A percentile compares a stretch with the other conserved stretches of the same genome.
Conservation (phyloP, 2,797 vertebrate genomes). For the Limnodromus scolopaceus region DNA sequence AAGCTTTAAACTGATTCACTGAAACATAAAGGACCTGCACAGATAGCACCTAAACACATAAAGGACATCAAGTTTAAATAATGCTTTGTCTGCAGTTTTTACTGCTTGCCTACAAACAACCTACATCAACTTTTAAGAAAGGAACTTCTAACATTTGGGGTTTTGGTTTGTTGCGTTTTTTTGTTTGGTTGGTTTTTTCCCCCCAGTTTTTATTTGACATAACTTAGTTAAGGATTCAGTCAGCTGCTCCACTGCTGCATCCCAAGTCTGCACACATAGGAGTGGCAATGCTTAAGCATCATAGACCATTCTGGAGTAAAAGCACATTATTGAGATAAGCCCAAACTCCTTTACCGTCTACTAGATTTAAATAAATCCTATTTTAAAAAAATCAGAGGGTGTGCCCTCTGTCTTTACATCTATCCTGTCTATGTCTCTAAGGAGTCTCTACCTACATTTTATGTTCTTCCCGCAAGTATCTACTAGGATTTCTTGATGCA, state of each 20-base stretch:
- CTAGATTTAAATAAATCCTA: background rate
- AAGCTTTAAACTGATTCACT: background rate
- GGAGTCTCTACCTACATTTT: background rate
- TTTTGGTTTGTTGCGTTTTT: background rate
- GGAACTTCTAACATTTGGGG: background rate
- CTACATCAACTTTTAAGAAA: background rate
- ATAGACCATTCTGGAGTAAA: background rate
- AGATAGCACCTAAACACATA: background rate
- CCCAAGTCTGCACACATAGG: background rate
- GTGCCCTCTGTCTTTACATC: background rate
- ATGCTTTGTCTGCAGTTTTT: background rate
- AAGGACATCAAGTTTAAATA: background rate
- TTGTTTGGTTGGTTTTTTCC: fast-evolving
- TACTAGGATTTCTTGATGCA: background rate
- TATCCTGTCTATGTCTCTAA: background rate
- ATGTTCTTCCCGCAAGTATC: background rate
- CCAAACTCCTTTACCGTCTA: background rate
- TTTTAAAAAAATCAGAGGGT: background rate
- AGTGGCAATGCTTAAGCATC: background rate
- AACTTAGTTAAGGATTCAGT: background rate
- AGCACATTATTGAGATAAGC: background rate
- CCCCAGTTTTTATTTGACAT: background rate
- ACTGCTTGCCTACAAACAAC: background rate
- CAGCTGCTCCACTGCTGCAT: background rate
- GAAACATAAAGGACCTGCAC: background rate